Percentiles rank a stretch among this genome's conserved stretches.
phyloP scores from a whole-genome alignment of 2,888 invertebrate genomes.

The Caenorhabditis sp. region DNA sequence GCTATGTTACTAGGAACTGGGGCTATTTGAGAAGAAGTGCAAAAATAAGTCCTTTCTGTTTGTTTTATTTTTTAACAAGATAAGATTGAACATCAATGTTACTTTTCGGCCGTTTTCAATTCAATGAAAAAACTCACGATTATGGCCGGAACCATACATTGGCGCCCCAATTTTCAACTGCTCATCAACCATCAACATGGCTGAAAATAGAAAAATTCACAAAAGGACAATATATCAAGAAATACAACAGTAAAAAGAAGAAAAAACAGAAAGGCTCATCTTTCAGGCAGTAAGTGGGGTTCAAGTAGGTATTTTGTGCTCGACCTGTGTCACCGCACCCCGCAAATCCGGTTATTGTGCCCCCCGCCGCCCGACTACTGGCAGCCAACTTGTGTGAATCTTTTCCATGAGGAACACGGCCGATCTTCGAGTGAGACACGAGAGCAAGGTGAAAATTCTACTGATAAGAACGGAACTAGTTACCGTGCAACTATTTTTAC shows the following conservation, averaged over 20 bases:
- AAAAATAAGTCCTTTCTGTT: constrained; percentile 46
- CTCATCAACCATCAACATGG: constrained; percentile 55
- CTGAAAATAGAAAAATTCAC: too few relatives aligned
- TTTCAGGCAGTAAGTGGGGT: constrained; percentile 28
- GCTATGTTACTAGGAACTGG: not conserved
- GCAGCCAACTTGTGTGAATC: not conserved
- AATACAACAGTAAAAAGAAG: constrained; percentile 9
- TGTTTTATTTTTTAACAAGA: constrained; percentile 11
- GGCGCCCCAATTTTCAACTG: constrained; percentile 50
- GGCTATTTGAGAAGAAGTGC: constrained; percentile 25
- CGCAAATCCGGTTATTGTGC: constrained; percentile 25
- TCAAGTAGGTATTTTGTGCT: constrained; percentile 30
- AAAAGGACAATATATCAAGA: constrained; percentile 3
- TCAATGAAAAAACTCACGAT: constrained; percentile 50
- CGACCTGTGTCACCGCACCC: constrained; percentile 1
- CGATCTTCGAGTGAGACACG: not conserved
- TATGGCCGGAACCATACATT: constrained; percentile 28
- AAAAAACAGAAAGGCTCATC: constrained; percentile 16
- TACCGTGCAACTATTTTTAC: constrained; percentile 42
- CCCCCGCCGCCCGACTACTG: not conserved
- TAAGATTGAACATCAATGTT: constrained; percentile 2
- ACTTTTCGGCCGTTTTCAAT: not conserved
- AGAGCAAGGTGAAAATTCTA: too few relatives aligned
- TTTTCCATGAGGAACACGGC: not conserved
- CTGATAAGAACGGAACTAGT: constrained; percentile 15